Base-by-base conservation (phyloP, 2,888 invertebrate genomes). In the Aricia artaxerxes region DNA sequence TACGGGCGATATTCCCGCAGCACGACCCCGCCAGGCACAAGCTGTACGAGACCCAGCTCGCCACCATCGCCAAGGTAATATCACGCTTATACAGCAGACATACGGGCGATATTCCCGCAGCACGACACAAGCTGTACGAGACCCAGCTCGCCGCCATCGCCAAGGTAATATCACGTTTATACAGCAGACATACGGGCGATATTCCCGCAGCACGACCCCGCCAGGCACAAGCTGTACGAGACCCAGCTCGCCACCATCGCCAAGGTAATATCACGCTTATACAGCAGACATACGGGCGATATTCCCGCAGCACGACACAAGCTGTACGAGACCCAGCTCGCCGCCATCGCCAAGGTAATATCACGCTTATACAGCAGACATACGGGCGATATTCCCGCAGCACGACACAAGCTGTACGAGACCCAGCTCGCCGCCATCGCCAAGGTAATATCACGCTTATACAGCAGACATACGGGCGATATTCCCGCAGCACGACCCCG, bases 161-260 rank as follows among this genome's bases (percentile, higher is more conserved):
- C 40, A 40, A 40, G 40, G 40, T 40, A 4, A 40, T 40, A 40
- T 40, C 40, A 40, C 40, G 5, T 0, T 5, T 40, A 4, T 5
- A 4, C 9, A 1, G 49, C 1, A 9, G 49, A 9, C 2, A 49
- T 49, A 96, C 3, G 5, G 40, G 40, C 40, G 4, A n/a, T n/a
- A n/a, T n/a, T n/a, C n/a, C n/a, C n/a, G n/a, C n/a, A n/a, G n/a
- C 98, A 98, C 87, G 96, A 97, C 90, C 97, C 97, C 0, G 92
- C 92, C 31, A 91, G 96, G 16, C 97, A 97, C 87, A 96, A 96
- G 24, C 90, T 95, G 79, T 95, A 96, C 84, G 92, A 96, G 85
- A 94, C 95, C 9, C 95, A 95, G 83, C 88, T 96, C 44, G 90
- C 91, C 16, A 89, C 92, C 60, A 92, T 95, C 90, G 91, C 93